phyloP scores from a whole-genome alignment of 2,797 vertebrate species.

The Gobionotothen gibberifrons region DNA sequence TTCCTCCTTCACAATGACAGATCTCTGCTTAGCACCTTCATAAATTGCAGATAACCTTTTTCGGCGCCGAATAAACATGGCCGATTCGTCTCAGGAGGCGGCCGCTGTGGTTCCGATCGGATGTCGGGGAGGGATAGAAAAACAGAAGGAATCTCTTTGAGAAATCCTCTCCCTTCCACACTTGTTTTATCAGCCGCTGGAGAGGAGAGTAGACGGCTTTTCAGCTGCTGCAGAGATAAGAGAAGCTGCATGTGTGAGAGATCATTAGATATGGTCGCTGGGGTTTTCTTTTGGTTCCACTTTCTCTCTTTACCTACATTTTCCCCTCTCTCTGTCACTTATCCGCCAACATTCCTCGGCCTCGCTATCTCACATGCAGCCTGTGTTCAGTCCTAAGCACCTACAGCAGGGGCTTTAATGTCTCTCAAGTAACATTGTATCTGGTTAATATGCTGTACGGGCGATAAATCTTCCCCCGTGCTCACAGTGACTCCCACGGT shows the following conservation, averaged over 20 bases:
- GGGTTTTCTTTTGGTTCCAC: constrained; percentile 4
- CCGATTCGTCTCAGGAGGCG: constrained; percentile 46
- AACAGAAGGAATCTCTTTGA: constrained; percentile 68
- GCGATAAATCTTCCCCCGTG: constrained; percentile 67
- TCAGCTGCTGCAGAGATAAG: constrained; percentile 55
- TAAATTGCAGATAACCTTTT: constrained; percentile 73
- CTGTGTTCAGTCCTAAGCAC: constrained; percentile 44
- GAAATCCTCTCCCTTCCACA: constrained; percentile 31
- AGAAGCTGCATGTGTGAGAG: constrained; percentile 41
- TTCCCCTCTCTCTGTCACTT: constrained; percentile 15
- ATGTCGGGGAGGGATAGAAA: constrained; percentile 59
- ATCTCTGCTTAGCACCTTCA: constrained; percentile 79
- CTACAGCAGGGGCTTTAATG: constrained; percentile 48
- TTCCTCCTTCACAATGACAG: constrained; percentile 64
- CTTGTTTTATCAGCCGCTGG: constrained; percentile 59
- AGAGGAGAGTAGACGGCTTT: constrained; percentile 37
- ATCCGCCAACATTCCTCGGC: constrained; percentile 31
- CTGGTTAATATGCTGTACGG: constrained; percentile 48
- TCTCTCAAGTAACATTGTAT: constrained; percentile 73
- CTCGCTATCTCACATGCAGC: constrained; percentile 1
- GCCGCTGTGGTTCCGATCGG: constrained; percentile 37
- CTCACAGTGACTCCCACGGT: constrained; percentile 61
- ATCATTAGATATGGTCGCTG: constrained; percentile 26
- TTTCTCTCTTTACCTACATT: constrained; percentile 14
- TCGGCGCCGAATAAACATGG: constrained; percentile 61